Percentiles rank a stretch among this genome's conserved stretches.
These are phyloP conservation scores for Metaphire vulgaris DNA, from an alignment of 1,140 invertebrate species.

Conservation along the genomic window DNA sequence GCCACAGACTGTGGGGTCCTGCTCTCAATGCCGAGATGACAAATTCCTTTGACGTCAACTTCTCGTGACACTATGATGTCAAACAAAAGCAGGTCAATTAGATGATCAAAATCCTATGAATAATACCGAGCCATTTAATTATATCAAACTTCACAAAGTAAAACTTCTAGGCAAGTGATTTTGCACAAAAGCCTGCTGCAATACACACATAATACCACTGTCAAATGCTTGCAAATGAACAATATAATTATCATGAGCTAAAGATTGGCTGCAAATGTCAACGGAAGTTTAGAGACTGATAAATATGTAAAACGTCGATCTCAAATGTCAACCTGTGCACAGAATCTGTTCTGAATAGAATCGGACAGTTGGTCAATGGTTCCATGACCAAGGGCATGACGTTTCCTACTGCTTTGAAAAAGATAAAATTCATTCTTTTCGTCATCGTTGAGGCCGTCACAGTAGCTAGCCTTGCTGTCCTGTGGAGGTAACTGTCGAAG, in stretches of 20 bases:
- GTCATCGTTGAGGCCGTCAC: not conserved
- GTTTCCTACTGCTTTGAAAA: not conserved
- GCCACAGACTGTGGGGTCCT: slow-evolving; percentile 75
- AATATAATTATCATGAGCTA: too few species aligned
- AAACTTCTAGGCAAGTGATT: too few species aligned
- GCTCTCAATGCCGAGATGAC: slow-evolving; percentile 78
- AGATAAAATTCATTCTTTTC: not conserved
- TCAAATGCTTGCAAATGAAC: too few species aligned
- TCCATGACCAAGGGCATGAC: not conserved
- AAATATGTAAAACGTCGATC: too few species aligned
- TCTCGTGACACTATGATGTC: slow-evolving; percentile 83
- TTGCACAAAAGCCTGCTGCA: too few species aligned
- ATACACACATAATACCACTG: too few species aligned
- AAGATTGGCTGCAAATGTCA: too few species aligned
- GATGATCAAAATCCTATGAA: too few species aligned
- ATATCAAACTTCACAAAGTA: too few species aligned
- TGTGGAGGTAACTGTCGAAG: not conserved
- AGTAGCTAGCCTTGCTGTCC: not conserved
- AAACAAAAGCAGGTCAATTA: too few species aligned
- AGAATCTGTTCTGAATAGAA: not conserved
- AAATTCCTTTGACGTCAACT: slow-evolving; percentile 75
- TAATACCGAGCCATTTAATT: too few species aligned
- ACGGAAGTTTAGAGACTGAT: too few species aligned
- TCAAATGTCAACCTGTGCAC: slow-evolving; percentile 1
- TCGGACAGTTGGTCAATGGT: not conserved